phyloP scores from a whole-genome alignment of 1,140 invertebrate species.

The Drosophila sucinea region DNA sequence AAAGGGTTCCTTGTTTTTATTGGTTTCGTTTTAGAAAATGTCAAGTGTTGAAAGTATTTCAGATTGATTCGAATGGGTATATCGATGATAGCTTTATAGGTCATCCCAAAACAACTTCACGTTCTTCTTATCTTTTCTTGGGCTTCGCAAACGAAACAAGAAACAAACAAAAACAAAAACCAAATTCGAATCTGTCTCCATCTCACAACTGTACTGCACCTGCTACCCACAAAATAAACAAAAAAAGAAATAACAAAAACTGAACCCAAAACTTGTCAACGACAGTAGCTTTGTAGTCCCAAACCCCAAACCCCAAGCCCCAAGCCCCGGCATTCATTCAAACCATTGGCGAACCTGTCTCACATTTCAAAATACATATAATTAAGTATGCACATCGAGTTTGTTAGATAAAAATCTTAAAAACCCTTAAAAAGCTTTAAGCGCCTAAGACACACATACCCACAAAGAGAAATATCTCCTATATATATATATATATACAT shows the following conservation, averaged over 20 bases:
- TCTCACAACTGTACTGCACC: slow-evolving; percentile 60
- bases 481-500: slow-evolving; percentile 1
- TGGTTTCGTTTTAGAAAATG: background rate
- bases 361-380: slow-evolving; percentile 82
- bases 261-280: slow-evolving; percentile 57
- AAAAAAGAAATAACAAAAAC: slow-evolving; percentile 7
- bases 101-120: background rate
- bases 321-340: slow-evolving; percentile 15
- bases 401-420: slow-evolving; percentile 82
- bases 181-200: slow-evolving; percentile 28
- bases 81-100: background rate
- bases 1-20: background rate
- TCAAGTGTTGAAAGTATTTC: slow-evolving; percentile 1
- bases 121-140: background rate
- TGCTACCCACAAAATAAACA: slow-evolving; percentile 45
- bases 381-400: slow-evolving; percentile 82
- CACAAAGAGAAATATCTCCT: slow-evolving; percentile 19
- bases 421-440: slow-evolving; percentile 82
- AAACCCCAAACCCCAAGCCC: slow-evolving; percentile 7
- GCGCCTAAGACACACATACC: slow-evolving; percentile 70
- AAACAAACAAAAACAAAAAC: background rate
- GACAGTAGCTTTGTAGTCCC: slow-evolving; percentile 64
- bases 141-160: background rate
- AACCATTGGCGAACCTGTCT: slow-evolving; percentile 69
- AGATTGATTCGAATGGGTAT: background rate